Evolutionary conservation across 2,888 invertebrate genomes (phyloP).

Genomic region (Pasiphila rectangulata): DNA sequence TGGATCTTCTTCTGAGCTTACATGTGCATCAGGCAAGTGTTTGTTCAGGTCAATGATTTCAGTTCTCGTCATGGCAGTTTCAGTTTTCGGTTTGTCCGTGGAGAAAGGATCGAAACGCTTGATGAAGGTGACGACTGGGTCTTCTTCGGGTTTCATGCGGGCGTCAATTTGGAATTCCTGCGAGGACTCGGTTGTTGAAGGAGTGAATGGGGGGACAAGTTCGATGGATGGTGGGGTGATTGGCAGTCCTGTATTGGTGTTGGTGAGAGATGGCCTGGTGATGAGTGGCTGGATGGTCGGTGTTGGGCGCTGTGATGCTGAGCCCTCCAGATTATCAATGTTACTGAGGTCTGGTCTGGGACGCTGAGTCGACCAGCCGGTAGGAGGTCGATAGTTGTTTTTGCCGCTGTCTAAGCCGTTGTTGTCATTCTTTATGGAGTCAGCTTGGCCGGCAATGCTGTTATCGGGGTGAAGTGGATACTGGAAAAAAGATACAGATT

Average conservation of each 20-base stretch:
- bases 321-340: conserved; percentile 42
- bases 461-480: conserved; percentile 62
- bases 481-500: conserved; percentile 57
- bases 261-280: conserved; percentile 17
- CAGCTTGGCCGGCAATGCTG: conserved; percentile 66
- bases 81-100: conserved; percentile 56
- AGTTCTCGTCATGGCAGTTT: conserved; percentile 56
- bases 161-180: conserved; percentile 45
- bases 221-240: conserved; percentile 50
- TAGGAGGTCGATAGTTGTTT: conserved; percentile 72
- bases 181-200: conserved; percentile 46
- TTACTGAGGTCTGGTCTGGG: conserved; percentile 30
- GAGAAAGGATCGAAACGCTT: conserved; percentile 73
- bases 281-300: conserved; percentile 48
- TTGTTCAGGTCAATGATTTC: conserved; percentile 66
- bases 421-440: conserved; percentile 63
- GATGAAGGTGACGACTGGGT: conserved; percentile 66
- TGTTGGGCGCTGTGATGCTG: conserved; percentile 50
- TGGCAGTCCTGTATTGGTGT: conserved; percentile 13
- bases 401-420: conserved; percentile 68
- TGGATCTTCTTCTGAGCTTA: conserved; percentile 65
- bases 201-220: conserved; percentile 50
- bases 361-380: conserved; percentile 77
- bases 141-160: conserved; percentile 40
- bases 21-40: conserved; percentile 63